Evolutionary conservation across 2,888 invertebrate species (phyloP), one percentile per base, ranked within the genome.

Genomic region (Drosophila putrida): DNA sequence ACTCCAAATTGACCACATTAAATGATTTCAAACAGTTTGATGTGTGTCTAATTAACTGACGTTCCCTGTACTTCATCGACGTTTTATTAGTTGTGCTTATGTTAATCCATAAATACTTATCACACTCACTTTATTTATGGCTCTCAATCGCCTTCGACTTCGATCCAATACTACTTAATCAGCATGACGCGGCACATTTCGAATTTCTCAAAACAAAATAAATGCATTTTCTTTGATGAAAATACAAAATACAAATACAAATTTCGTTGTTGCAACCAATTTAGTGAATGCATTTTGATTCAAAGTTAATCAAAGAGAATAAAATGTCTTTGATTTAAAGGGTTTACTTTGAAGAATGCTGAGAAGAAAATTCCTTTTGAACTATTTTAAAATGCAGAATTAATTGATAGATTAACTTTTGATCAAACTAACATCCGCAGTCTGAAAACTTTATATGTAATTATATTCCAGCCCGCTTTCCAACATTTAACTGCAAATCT

Each of bases 81-180:
- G n/a, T 35, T 57, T 57, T 57, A 46, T 57, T 36, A 8, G 15
- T 10, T 11, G 15, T 13, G 49, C 47, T 53, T 31, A 15, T 20
- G 28, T 3, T 25, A 43, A 43, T 58, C 27, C 41, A 35, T 4
- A 38, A 44, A 50, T 58, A 64, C 6, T 13, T 27, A 20, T 36
- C 43, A 25, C 33, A 71, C 41, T 71, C 51, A 15, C 6, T n/a
- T n/a, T 15, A 54, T 39, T 43, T 69, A 47, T 41, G 35, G 11
- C 6, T 6, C n/a, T 20, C 31, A 10, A 38, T 54, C 20, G 61
- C 20, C 38, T 39, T 35, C 4, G 13, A 39, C 43, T 57, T 46
- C 33, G 44, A 57, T n/a, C 36, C 54, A 54, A 44, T 71, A 13
- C 47, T 51, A 33, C 33, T 47, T 27, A 20, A n/a, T 70, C 70